Base-by-base conservation (phyloP, 2,888 invertebrate genomes). In the Endomychus coccineus region DNA sequence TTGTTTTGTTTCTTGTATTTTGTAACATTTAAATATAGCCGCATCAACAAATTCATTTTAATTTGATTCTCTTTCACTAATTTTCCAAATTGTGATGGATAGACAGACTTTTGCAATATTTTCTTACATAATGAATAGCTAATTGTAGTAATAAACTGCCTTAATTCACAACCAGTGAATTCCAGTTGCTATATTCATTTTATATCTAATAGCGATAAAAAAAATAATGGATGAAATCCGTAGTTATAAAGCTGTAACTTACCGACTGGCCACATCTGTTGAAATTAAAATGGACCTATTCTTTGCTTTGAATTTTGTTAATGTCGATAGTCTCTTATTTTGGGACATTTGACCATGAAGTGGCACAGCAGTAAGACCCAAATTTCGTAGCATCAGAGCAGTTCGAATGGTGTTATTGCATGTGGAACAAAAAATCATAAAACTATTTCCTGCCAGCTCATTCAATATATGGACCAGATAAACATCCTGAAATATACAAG, bases 261-360 rank as follows among this genome's bases (percentile, higher is more conserved):
- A 87, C 88, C 91, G 81, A 58, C 95, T 95, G 2, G 97, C 98
- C 1, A 98, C 98, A 70, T 98, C 98, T 0, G 98, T 98, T 9
- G 97, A 97, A 38, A 98, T 90, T 3, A 99, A 73, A 53, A 98
- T 88, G 0, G 92, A 89, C n/a, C 96, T 71, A 54, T 77, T 81
- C 67, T 92, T 94, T 15, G 85, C 83, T 67, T 91, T 92, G 65
- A 98, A 99, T 70, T 98, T 98, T 51, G 92, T 94, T 11, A 98
- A 69, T 0, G 97, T 84, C 0, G 92, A 96, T 27, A 98, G 71
- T 17, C 98, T 75, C 60, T 96, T 96, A 60, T 94, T 90, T 69
- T 98, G 98, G 9, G 89, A 84, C 94, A 99, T 95, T 70, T 98
- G 95, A 0, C 98, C 98, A 65, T 99, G 94, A n/a, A 98, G 71